Evolutionary conservation across 2,113 vertebrate species (phyloP).

Genomic region (Alectura lathami): DNA sequence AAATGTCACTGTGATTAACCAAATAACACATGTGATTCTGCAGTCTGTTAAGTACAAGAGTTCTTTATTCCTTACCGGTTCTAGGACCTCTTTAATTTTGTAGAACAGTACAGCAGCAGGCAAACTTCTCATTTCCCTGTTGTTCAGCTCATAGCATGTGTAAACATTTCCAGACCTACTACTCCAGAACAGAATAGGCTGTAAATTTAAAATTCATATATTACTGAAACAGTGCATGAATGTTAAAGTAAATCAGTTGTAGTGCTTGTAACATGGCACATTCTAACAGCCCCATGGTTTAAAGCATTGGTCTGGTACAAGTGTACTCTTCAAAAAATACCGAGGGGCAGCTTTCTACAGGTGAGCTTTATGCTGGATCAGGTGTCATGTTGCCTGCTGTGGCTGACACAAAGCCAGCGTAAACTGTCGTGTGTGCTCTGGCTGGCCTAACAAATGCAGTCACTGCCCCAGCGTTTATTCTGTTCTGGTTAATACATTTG

Average conservation of each 20-base stretch:
- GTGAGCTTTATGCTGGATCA: neutral
- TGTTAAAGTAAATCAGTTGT: neutral
- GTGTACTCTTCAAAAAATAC: neutral
- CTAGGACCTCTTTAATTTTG: neutral
- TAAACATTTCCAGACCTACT: neutral
- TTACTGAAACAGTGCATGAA: neutral
- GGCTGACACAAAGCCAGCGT: neutral
- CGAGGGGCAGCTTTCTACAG: neutral
- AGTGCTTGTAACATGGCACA: fast-evolving
- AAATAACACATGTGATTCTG: neutral
- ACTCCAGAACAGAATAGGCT: neutral
- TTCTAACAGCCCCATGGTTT: neutral
- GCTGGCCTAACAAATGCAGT: neutral
- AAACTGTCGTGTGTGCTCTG: neutral
- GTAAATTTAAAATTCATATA: neutral
- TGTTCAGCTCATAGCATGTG: neutral
- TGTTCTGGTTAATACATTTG: neutral
- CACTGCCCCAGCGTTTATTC: neutral
- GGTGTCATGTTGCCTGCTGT: neutral
- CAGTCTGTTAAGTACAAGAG: neutral
- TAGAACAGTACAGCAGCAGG: neutral
- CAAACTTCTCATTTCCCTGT: neutral
- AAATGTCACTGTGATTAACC: neutral
- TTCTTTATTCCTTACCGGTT: neutral
- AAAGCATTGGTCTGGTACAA: neutral